Percentiles rank a stretch among this genome's conserved stretches.
phyloP scores from a whole-genome alignment of 2,888 invertebrate genomes.

The Pyrrhopygopsis socrates region DNA sequence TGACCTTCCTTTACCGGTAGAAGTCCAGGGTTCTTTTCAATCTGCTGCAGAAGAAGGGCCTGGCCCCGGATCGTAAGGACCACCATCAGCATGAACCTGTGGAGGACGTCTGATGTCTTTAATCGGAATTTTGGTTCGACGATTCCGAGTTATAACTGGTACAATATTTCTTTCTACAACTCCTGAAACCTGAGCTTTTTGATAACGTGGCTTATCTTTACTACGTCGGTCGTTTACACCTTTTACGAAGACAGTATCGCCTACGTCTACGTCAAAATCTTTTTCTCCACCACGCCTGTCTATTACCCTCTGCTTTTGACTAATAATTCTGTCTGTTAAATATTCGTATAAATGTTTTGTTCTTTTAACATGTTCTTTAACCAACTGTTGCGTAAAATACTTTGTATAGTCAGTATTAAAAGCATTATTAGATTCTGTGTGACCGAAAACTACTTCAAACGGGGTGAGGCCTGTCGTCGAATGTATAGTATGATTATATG shows the following conservation, averaged over 20 bases:
- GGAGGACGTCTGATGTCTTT: slow-evolving; percentile 82
- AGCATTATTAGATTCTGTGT: slow-evolving; percentile 64
- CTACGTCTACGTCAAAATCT: slow-evolving; percentile 50
- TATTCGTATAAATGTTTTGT: slow-evolving; percentile 69
- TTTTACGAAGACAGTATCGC: slow-evolving; percentile 63
- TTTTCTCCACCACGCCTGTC: slow-evolving; percentile 56
- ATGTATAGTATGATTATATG: slow-evolving; percentile 24
- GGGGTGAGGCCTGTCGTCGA: slow-evolving; percentile 8
- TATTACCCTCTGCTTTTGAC: slow-evolving; percentile 47
- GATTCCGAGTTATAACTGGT: slow-evolving; percentile 46
- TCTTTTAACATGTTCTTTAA: slow-evolving; percentile 81
- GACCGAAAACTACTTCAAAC: slow-evolving; percentile 24
- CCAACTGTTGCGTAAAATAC: slow-evolving; percentile 77
- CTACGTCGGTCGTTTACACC: slow-evolving; percentile 65
- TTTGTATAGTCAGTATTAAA: slow-evolving; percentile 59
- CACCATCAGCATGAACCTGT: slow-evolving; percentile 64
- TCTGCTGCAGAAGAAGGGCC: slow-evolving; percentile 80
- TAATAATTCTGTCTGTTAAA: slow-evolving; percentile 58
- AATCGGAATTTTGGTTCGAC: slow-evolving; percentile 71
- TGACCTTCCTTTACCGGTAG: slow-evolving; percentile 60
- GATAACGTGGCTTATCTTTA: slow-evolving; percentile 72
- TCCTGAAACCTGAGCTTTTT: slow-evolving; percentile 59
- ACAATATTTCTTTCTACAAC: slow-evolving; percentile 57
- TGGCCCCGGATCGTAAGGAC: slow-evolving; percentile 36
- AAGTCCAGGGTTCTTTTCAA: slow-evolving; percentile 77